Base-by-base conservation (phyloP, 2,113 vertebrate genomes). In the Spermophilus dauricus region DNA sequence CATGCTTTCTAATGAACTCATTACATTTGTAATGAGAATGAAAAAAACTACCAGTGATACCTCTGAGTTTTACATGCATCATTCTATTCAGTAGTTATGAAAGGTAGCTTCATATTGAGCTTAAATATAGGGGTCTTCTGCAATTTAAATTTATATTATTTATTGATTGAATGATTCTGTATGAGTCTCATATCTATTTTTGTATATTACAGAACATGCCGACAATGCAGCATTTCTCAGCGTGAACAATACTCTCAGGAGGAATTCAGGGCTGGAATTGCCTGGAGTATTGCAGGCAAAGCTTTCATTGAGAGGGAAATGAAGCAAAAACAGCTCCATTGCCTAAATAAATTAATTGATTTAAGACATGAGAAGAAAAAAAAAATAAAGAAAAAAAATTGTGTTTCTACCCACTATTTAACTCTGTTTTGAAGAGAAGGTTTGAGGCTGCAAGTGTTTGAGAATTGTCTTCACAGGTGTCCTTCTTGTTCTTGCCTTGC, bases 341-440 rank as follows among this genome's bases (percentile, higher is more conserved):
- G 69, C 85, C 61, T 94, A 91, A 96, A 82, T 84, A 96, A 96
- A 93, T 75, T 96, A 97, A 96, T 95, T 96, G 82, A 92, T 91
- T 95, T 94, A 88, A 94, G 30, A 83, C 61, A 94, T 5, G 37
- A 86, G 56, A 86, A 91, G 67, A 18, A n/a, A 70, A 56, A 56
- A 16, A 39, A 53, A 53, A 28, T 16, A 70, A n/a, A 34, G 8
- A 28, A 72, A 63, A 70, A 16, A 39, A 53, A 34, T 73, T 92
- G 37, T 48, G 26, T 87, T 86, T 86, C 75, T 73, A 70, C 8
- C 53, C 4, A 88, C 39, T 90, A 63, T 81, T 94, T 82, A 92
- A 94, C 73, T 86, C 32, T 86, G 7, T 91, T 22, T 91, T 70
- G 28, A 88, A 94, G 37, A 56, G 9, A 2, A 72, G 10, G 4